phyloP scores from a whole-genome alignment of 2,113 vertebrate genomes.

The Oxyruncus cristatus region DNA sequence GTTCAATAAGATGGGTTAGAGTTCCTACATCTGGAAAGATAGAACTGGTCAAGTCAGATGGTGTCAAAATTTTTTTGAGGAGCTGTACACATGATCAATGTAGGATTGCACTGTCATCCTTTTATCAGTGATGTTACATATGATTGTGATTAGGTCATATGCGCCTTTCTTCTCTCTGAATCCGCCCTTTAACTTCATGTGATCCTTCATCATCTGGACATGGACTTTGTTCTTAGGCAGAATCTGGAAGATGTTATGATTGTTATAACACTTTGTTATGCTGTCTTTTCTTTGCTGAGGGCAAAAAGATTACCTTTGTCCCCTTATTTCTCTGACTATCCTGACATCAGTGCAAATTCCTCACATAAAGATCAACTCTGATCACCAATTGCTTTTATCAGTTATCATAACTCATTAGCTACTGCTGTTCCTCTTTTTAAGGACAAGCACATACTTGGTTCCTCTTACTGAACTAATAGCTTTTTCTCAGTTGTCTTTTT shows the following conservation, averaged over 20 bases:
- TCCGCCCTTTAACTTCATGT: slow-evolving; percentile 11
- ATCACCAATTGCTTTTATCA: background rate
- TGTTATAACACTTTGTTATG: slow-evolving; percentile 37
- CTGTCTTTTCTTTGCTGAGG: slow-evolving; percentile 27
- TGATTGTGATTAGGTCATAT: slow-evolving; percentile 1
- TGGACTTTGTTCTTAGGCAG: slow-evolving; percentile 44
- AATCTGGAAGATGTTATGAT: slow-evolving; percentile 61
- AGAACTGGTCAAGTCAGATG: background rate
- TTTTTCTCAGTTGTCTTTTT: background rate
- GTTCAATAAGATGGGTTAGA: background rate
- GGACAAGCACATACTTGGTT: background rate
- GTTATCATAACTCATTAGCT: background rate
- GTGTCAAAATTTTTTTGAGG: slow-evolving; percentile 32
- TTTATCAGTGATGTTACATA: slow-evolving; percentile 34
- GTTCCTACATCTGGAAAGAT: slow-evolving; percentile 27
- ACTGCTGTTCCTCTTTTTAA: background rate
- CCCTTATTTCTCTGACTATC: background rate
- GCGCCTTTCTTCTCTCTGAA: background rate
- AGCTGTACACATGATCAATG: background rate
- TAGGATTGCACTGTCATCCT: background rate
- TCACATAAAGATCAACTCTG: slow-evolving; percentile 1
- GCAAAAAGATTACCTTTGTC: slow-evolving; percentile 22
- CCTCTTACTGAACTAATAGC: background rate
- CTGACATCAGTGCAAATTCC: background rate
- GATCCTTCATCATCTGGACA: slow-evolving; percentile 39